Evolutionary conservation across 2,888 invertebrate genomes (phyloP).

Genomic region (Nomada ruficornis): DNA sequence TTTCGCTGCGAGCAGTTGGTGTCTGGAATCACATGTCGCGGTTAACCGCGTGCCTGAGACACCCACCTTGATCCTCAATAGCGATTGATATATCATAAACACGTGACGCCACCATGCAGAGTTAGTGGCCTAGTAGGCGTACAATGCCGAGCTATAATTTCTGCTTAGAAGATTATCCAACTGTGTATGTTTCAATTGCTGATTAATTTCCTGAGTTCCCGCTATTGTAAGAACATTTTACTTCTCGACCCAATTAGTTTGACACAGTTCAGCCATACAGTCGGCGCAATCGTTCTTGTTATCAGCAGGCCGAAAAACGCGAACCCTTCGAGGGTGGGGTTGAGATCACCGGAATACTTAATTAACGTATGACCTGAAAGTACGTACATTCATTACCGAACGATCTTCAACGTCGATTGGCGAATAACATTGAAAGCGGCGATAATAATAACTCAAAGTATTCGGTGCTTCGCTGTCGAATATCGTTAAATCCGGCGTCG

Average conservation of each 20-base stretch:
- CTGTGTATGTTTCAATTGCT: background rate
- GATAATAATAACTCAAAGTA: background rate
- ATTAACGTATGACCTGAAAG: background rate
- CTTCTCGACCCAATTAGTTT: constrained; percentile 7
- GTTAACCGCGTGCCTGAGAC: constrained; percentile 11
- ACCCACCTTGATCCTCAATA: constrained; percentile 3
- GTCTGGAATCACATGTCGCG: constrained; percentile 6
- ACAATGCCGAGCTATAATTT: background rate
- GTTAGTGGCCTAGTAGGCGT: background rate
- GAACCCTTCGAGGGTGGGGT: background rate
- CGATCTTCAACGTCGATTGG: background rate
- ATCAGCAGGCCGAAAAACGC: background rate
- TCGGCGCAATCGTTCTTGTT: background rate
- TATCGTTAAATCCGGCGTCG: background rate
- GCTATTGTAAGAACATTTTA: background rate
- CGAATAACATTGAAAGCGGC: background rate
- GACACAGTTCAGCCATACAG: background rate
- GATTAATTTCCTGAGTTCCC: background rate
- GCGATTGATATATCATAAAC: constrained; percentile 11
- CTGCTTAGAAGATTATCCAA: background rate
- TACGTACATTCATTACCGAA: background rate
- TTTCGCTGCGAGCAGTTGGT: background rate
- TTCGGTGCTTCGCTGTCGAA: background rate
- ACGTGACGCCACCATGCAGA: background rate
- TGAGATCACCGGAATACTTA: background rate